Base-by-base conservation (phyloP, 2,113 vertebrate species). In the Sander vitreus region DNA sequence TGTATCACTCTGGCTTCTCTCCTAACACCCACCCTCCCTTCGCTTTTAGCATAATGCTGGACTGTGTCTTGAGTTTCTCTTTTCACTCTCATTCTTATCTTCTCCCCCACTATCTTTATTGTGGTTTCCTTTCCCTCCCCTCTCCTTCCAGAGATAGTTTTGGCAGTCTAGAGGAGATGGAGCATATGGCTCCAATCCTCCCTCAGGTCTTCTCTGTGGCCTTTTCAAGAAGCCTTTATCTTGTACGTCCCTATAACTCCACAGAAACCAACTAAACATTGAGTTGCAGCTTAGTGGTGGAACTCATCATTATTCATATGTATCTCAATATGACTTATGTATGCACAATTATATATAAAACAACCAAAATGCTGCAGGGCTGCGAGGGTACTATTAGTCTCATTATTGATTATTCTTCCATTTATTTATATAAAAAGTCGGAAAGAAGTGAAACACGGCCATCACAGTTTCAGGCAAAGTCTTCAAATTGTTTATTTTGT, bases 181-280 rank as follows among this genome's bases (percentile, higher is more conserved):
- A 86, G 51, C 86, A 91, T 91, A 89, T 89, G 91, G 86, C 83
- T 87, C 53, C 69, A 76, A 25, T 85, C 83, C 78, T 33, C 81
- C 85, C 90, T 71, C 83, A 64, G 62, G 88, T 85, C 78, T 73
- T 86, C 73, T 85, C 71, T 59, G 9, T 73, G 78, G 80, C 81
- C 73, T 68, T 74, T 83, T 81, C 43, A 79, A 75, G 43, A 70
- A 5, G 55, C 79, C 58, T 70, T 54, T 55, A 25, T 60, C 45
- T 79, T 43, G 45, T 43, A 45, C 2, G 16, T 25, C 36, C 6
- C 6, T 23, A 47, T 65, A 59, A 76, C n/a, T 4, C 25, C 43
- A 58, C n/a, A 73, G 1, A 70, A 60, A 48, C 18, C 39, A 33
- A 36, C 60, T 25, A 30, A 11, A 47, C 74, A 45, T 30, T 55